A percentile compares a stretch with the other conserved stretches of the same genome.
These are phyloP conservation scores for Notarius lentiginosus DNA, from an alignment of 2,113 vertebrate genomes.

Conservation along the genomic window DNA sequence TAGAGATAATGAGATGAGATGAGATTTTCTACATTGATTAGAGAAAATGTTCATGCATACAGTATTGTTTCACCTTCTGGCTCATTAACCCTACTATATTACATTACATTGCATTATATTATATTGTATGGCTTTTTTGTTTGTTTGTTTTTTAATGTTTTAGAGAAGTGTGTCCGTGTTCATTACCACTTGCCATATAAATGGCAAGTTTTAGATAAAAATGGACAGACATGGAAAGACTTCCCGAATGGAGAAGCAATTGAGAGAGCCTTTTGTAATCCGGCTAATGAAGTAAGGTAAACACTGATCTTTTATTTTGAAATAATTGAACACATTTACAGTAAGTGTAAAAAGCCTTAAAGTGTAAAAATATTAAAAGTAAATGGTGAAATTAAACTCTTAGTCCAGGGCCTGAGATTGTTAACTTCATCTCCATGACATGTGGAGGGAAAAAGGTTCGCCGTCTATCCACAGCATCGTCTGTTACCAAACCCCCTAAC, in stretches of 20 bases:
- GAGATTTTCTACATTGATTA: neutral
- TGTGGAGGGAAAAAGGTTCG: slow-evolving; percentile 66
- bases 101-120: too few species aligned
- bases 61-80: neutral
- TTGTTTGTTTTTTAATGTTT: neutral
- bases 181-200: slow-evolving; percentile 87
- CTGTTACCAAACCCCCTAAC: slow-evolving; percentile 81
- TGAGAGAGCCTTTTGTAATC: slow-evolving; percentile 84
- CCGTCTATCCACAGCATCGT: slow-evolving; percentile 87
- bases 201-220: slow-evolving; percentile 76
- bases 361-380: neutral
- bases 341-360: neutral
- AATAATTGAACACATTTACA: neutral
- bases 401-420: slow-evolving; percentile 33
- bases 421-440: slow-evolving; percentile 79
- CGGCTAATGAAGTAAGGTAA: slow-evolving; percentile 64
- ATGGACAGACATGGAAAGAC: slow-evolving; percentile 72
- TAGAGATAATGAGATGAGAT: neutral
- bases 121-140: neutral
- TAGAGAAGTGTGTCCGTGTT: slow-evolving; percentile 77
- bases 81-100: neutral
- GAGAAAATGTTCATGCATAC: neutral
- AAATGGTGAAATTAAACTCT: neutral
- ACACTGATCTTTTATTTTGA: neutral
- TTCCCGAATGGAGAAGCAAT: slow-evolving; percentile 75